These are phyloP conservation scores for Drosophila asahinai DNA, from an alignment of 1,140 invertebrate species.

Conservation along the genomic window DNA sequence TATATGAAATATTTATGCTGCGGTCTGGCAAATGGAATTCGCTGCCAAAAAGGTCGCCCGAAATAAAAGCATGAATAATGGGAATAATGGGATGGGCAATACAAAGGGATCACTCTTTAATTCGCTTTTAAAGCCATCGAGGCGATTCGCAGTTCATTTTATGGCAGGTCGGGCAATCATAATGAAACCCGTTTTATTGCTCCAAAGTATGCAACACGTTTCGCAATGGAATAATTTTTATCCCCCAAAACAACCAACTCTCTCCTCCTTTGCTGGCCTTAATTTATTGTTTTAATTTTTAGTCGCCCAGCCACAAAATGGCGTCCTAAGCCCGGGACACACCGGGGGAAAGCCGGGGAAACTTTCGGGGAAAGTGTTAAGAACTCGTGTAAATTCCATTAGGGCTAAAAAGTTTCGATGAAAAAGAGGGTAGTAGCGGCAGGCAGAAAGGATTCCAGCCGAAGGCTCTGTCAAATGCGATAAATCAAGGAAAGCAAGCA, in stretches of 20 bases:
- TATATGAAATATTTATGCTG: slow-evolving; percentile 63
- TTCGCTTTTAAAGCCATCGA: slow-evolving; percentile 45
- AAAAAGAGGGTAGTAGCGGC: slow-evolving; percentile 1
- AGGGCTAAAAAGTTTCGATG: slow-evolving; percentile 58
- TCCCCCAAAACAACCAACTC: not conserved
- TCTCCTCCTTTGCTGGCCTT: slow-evolving; percentile 32
- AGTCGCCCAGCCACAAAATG: slow-evolving; percentile 67
- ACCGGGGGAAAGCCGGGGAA: slow-evolving; percentile 15
- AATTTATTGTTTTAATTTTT: slow-evolving; percentile 83
- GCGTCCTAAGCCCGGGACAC: slow-evolving; percentile 39
- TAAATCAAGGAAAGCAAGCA: slow-evolving; percentile 58
- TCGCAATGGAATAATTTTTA: slow-evolving; percentile 14
- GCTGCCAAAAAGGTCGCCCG: slow-evolving; percentile 19
- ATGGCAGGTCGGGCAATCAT: slow-evolving; percentile 48
- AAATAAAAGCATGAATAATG: slow-evolving; percentile 39
- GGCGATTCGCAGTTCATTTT: slow-evolving; percentile 46
- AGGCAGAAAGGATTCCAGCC: slow-evolving; percentile 13
- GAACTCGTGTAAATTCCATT: slow-evolving; percentile 82
- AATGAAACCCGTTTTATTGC: slow-evolving; percentile 61
- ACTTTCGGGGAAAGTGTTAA: slow-evolving; percentile 71
- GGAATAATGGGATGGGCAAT: slow-evolving; percentile 9
- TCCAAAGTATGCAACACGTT: slow-evolving; percentile 55
- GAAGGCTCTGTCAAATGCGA: slow-evolving; percentile 51
- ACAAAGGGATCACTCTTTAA: slow-evolving; percentile 33
- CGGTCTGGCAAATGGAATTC: slow-evolving; percentile 43